Conservation (phyloP, 2,888 invertebrate genomes). For the Chalcis sispes region DNA sequence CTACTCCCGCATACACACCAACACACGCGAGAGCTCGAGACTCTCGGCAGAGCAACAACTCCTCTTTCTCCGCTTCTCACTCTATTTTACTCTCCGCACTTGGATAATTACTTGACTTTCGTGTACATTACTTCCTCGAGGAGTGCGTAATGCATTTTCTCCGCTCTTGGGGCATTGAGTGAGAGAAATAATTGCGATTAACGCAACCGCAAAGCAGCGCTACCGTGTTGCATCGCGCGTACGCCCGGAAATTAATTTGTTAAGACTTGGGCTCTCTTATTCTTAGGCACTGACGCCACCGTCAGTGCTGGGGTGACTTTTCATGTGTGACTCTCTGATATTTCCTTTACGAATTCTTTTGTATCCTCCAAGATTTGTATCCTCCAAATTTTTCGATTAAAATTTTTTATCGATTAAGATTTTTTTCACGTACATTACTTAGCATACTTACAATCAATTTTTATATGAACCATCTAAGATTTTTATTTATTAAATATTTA, state of each 20-base stretch:
- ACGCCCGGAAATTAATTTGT: slow-evolving; percentile 48
- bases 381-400: too few species aligned
- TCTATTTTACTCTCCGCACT: background rate
- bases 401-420: too few species aligned
- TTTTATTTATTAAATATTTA: too few species aligned
- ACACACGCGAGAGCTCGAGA: slow-evolving; percentile 22
- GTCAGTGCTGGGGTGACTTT: too few species aligned
- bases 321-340: too few species aligned
- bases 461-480: too few species aligned
- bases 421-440: too few species aligned
- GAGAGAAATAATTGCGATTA: slow-evolving; percentile 55
- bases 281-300: background rate
- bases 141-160: slow-evolving; percentile 50
- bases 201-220: slow-evolving; percentile 16
- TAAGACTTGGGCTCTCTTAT: background rate
- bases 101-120: slow-evolving; percentile 53
- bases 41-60: background rate
- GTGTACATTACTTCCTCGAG: slow-evolving; percentile 43
- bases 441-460: too few species aligned
- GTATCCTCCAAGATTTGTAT: too few species aligned
- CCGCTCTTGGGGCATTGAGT: slow-evolving; percentile 45
- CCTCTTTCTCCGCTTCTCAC: too few species aligned
- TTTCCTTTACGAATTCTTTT: too few species aligned
- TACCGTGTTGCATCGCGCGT: too few species aligned
- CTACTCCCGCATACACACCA: slow-evolving; percentile 37